These are phyloP conservation scores for Melanerpes aurifrons DNA, from an alignment of 2,113 vertebrate genomes.

Conservation along the genomic window DNA sequence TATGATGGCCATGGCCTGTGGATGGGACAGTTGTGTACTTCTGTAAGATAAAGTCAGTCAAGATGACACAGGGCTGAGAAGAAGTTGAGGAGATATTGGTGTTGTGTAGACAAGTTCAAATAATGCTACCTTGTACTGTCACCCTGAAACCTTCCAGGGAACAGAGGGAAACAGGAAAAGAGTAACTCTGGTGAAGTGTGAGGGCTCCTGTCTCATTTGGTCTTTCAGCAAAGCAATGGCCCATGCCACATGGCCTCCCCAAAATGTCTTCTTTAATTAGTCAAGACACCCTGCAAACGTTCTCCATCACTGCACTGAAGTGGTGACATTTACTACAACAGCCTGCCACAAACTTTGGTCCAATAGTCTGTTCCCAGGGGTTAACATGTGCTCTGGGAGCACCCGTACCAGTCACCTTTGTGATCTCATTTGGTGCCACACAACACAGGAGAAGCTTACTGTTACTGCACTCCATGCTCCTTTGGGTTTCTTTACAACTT, in stretches of 20 bases:
- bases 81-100: background rate
- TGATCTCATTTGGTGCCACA: background rate
- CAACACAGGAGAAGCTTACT: background rate
- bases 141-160: background rate
- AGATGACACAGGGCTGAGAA: background rate
- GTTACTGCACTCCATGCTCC: background rate
- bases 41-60: background rate
- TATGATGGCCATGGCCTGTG: background rate
- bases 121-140: background rate
- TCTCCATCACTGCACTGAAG: background rate
- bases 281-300: slow-evolving; percentile 19
- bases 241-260: background rate
- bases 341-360: background rate
- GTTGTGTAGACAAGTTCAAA: background rate
- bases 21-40: background rate
- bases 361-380: background rate
- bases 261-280: slow-evolving; percentile 9
- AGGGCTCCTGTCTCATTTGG: background rate
- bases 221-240: slow-evolving; percentile 12
- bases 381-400: background rate
- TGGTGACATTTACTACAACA: background rate
- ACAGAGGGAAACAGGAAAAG: background rate
- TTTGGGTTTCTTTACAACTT: background rate
- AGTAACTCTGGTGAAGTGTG: background rate
- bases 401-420: background rate